Conservation (phyloP, 92 coral and sea anemone genomes). For the Parazoanthus swiftii region DNA sequence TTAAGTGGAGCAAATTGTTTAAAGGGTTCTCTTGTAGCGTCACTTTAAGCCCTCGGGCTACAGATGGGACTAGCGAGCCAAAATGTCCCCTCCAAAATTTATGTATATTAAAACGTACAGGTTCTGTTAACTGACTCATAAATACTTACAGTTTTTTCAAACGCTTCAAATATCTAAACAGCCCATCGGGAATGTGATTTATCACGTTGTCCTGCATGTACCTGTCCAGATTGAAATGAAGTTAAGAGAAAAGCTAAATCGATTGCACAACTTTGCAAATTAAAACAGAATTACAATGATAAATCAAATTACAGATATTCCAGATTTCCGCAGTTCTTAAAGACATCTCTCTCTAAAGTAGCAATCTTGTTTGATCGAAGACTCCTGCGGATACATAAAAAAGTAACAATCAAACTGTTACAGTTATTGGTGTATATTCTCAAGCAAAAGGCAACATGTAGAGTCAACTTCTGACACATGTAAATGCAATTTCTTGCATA, state of each 20-base stretch:
- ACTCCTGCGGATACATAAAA: constrained; percentile 10
- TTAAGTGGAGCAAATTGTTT: no score
- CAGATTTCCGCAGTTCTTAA: not conserved
- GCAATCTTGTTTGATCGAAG: constrained; percentile 18
- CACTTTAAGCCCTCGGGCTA: no score
- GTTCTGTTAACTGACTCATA: not conserved
- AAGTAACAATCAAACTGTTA: not conserved
- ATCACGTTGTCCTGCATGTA: not conserved
- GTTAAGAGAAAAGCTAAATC: not conserved
- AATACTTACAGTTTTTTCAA: constrained; percentile 10
- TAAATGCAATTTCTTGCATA: no score
- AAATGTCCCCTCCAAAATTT: no score
- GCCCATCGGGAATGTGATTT: not conserved
- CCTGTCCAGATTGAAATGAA: not conserved
- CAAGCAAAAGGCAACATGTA: no score
- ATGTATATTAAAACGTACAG: no score
- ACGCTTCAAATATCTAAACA: constrained; percentile 1
- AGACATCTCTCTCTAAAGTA: not conserved
- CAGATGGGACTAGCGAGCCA: no score
- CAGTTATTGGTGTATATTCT: no score
- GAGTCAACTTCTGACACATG: no score
- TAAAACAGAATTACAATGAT: not conserved
- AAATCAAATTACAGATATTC: constrained; percentile 24
- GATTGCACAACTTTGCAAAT: not conserved
- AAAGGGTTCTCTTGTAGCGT: no score